A percentile compares a stretch with the other conserved stretches of the same genome.
Evolutionary conservation across 2,797 vertebrate species (phyloP).

Genomic region (Tapirus indicus): DNA sequence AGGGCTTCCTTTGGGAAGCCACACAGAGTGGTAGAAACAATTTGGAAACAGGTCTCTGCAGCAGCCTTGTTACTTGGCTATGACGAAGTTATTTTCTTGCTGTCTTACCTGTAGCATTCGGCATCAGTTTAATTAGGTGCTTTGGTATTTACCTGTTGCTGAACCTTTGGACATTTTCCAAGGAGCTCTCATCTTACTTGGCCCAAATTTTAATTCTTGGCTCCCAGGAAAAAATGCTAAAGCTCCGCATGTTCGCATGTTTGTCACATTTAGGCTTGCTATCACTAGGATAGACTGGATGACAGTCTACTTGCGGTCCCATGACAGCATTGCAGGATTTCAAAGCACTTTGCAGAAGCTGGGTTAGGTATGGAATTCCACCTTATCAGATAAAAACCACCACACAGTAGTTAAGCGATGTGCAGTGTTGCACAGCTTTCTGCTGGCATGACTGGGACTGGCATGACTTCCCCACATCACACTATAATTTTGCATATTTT

Average conservation of each 20-base stretch:
- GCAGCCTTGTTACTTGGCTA: background rate
- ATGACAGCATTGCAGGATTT: background rate
- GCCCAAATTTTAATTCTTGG: conserved; percentile 52
- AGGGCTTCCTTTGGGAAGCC: conserved; percentile 38
- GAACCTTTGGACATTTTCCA: conserved; percentile 51
- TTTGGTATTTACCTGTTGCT: conserved; percentile 55
- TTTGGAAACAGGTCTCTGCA: background rate
- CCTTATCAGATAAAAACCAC: background rate
- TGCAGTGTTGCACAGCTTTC: background rate
- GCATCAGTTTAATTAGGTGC: background rate
- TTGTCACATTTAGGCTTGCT: background rate
- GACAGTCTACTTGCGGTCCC: background rate
- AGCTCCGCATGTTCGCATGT: background rate
- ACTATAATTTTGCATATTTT: conserved; percentile 59
- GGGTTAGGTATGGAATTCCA: background rate
- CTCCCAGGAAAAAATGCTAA: background rate
- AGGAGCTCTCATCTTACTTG: conserved; percentile 11
- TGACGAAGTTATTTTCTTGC: background rate
- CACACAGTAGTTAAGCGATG: background rate
- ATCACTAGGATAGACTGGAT: background rate
- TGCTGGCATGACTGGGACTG: background rate
- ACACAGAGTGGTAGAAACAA: background rate
- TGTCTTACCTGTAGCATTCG: conserved; percentile 6
- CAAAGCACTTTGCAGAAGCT: conserved; percentile 5
- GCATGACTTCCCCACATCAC: background rate